Evolutionary conservation across 2,113 vertebrate genomes (phyloP), one percentile per base, ranked within the genome.

Genomic region (Thinocorus orbignyianus): DNA sequence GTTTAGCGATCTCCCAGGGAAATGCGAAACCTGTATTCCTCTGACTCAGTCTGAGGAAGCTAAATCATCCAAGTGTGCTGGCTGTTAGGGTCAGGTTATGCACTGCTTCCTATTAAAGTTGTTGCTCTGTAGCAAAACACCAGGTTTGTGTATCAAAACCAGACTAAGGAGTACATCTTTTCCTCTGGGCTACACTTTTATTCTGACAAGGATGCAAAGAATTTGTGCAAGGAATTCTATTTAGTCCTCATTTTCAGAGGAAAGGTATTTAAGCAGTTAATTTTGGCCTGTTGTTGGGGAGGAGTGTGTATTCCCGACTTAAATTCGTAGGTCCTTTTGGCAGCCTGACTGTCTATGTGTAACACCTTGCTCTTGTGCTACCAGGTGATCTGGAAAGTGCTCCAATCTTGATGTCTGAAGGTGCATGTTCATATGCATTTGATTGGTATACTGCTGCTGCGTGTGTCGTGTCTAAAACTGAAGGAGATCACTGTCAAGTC

Each of bases 401-500:
- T 44, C 99, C 99, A 0, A 85, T 99, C 87, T 86, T 99, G 28
- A 96, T 97, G 4, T 89, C 98, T 3, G 97, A 97, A 2, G 93
- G 95, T 5, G 91, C 74, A 3, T 99, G 99, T 78, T 92, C 97
- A 5, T 99, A 99, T 12, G 98, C 98, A 77, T 96, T 99, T 88
- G 99, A 99, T 90, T 99, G 99, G 99, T 97, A 98, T 95, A 99
- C 99, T 0, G 98, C 99, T 1, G 98, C 99, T 4, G 99, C 99
- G 1, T 99, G 99, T 24, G 98, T 99, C 73, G 97, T 99, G 51
- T 98, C 99, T 5, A 98, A 97, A 96, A 98, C 98, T 0, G 97
- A 98, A 86, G 99, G 99, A 22, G 98, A 98, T 28, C 58, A 99
- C 85, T 99, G 99, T 96, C 99, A 96, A 30, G 99, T 99, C 92